Evolutionary conservation across 2,113 vertebrate genomes (phyloP).

Genomic region (Cnemophilus loriae): DNA sequence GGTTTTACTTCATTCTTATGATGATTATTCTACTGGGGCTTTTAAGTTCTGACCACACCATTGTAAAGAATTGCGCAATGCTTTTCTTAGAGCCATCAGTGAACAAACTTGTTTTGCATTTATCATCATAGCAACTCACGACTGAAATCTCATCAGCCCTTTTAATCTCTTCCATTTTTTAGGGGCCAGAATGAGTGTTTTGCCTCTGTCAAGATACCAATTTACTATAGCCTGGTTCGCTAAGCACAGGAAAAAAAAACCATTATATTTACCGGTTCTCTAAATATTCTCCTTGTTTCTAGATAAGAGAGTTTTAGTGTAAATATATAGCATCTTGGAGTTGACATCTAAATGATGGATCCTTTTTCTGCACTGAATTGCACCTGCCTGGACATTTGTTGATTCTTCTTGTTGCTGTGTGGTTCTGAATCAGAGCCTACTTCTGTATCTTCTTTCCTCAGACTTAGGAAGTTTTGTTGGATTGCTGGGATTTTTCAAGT

Average conservation of each 20-base stretch:
- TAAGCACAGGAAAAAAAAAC: not conserved
- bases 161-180: not conserved
- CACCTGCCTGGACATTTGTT: rapidly evolving
- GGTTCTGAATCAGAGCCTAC: not conserved
- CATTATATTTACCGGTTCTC: not conserved
- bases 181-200: not conserved
- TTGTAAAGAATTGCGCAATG: constrained; percentile 31
- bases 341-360: not conserved
- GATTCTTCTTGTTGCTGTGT: not conserved
- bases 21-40: constrained; percentile 12
- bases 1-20: not conserved
- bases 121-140: constrained; percentile 6
- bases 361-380: not conserved
- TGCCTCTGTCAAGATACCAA: not conserved
- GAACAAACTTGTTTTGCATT: constrained; percentile 14
- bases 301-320: not conserved
- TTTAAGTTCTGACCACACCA: not conserved
- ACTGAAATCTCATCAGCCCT: not conserved
- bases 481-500: not conserved
- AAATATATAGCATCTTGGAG: not conserved
- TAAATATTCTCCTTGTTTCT: not conserved
- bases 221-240: not conserved
- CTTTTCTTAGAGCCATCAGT: not conserved
- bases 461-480: not conserved
- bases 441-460: not conserved